These are phyloP conservation scores for Brachyptera risi DNA, from an alignment of 2,888 invertebrate species.

Conservation along the genomic window DNA sequence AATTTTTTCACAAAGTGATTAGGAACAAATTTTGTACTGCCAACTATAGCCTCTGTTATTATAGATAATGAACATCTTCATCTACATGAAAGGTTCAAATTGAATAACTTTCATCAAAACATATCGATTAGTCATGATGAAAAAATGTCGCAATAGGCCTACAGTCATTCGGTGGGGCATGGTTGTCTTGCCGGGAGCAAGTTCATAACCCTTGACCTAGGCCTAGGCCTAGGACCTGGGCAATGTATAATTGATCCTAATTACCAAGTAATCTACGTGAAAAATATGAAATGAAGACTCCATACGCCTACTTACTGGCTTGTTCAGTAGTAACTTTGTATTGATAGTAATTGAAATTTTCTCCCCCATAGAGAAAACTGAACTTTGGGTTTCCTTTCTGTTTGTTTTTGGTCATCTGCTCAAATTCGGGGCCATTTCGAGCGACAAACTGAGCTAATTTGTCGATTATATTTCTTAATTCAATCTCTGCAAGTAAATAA, in stretches of 20 bases:
- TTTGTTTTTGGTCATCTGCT: slow-evolving; percentile 97
- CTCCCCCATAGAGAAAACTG: slow-evolving; percentile 94
- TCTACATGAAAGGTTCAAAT: too few species aligned
- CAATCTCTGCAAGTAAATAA: slow-evolving; percentile 64
- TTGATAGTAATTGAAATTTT: slow-evolving; percentile 93
- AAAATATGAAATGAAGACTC: neutral
- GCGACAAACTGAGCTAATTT: slow-evolving; percentile 98
- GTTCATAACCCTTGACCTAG: too few species aligned
- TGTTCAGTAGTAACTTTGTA: slow-evolving; percentile 94
- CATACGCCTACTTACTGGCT: slow-evolving; percentile 66
- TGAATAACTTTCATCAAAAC: too few species aligned
- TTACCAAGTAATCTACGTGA: neutral
- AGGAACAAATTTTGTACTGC: too few species aligned
- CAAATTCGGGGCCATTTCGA: slow-evolving; percentile 98
- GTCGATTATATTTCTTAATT: slow-evolving; percentile 95
- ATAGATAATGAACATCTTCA: too few species aligned
- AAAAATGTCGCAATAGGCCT: too few species aligned
- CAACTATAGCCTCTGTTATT: too few species aligned
- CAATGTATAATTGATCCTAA: slow-evolving; percentile 2
- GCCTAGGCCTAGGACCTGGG: too few species aligned
- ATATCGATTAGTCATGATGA: too few species aligned
- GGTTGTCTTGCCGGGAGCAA: too few species aligned
- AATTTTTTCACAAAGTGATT: too few species aligned
- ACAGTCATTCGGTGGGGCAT: too few species aligned
- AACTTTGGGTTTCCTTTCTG: slow-evolving; percentile 98